A percentile compares a stretch with the other conserved stretches of the same genome.
Evolutionary conservation across 2,888 invertebrate species (phyloP).

Genomic region (Pammene fasciana): DNA sequence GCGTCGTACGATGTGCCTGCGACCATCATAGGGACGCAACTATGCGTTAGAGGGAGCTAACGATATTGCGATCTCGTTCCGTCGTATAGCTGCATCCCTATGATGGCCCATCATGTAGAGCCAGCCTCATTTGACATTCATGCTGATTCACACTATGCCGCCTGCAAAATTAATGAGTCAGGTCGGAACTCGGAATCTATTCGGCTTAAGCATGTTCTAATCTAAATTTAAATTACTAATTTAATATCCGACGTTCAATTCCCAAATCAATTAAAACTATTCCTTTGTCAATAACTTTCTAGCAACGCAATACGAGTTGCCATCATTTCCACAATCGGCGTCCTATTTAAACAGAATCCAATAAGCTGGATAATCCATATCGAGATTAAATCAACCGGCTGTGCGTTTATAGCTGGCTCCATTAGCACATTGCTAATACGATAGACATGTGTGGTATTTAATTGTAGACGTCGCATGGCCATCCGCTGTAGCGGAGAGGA

Average conservation of each 20-base stretch:
- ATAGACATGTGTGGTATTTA: not conserved
- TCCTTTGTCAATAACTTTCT: conserved; percentile 1
- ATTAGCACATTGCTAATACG: conserved; percentile 37
- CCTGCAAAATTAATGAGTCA: no score
- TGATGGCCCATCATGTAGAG: no score
- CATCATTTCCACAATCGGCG: not conserved
- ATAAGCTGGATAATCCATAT: conserved; percentile 30
- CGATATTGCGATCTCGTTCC: no score
- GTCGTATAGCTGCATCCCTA: no score
- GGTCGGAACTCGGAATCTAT: no score
- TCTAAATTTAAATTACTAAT: not conserved
- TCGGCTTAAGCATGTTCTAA: no score
- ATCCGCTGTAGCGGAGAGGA: no score
- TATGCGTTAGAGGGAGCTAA: no score
- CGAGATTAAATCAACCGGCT: conserved; percentile 27
- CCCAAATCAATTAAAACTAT: not conserved
- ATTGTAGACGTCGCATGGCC: not conserved
- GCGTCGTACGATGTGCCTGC: no score
- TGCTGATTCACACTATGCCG: no score
- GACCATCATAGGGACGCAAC: no score
- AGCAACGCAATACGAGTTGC: not conserved
- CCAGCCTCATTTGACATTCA: no score
- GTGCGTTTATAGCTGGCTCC: conserved; percentile 27
- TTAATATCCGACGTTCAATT: not conserved
- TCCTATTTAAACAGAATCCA: conserved; percentile 30